phyloP scores from a whole-genome alignment of 1,140 invertebrate genomes.

The Mya arenaria region DNA sequence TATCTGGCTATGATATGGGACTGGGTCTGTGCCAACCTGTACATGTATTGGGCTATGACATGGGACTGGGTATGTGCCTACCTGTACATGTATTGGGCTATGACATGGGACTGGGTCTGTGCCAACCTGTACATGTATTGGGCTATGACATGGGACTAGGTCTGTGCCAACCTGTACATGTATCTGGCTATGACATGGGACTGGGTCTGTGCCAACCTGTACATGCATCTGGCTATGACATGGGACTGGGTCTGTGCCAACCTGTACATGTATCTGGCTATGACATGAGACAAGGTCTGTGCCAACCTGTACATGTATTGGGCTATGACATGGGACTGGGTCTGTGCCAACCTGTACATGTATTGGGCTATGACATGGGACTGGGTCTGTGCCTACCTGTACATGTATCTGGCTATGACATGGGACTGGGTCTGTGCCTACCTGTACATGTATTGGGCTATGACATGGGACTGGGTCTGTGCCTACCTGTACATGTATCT shows the following conservation, averaged over 20 bases:
- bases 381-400: background rate
- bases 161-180: background rate
- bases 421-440: background rate
- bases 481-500: conserved; percentile 70
- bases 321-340: background rate
- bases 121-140: conserved; percentile 2
- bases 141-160: background rate
- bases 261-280: conserved; percentile 3
- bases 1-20: conserved; percentile 80
- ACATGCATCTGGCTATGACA: background rate
- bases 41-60: background rate
- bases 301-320: conserved; percentile 2
- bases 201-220: no score
- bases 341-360: background rate
- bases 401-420: background rate
- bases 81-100: background rate
- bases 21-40: conserved; percentile 68
- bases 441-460: background rate
- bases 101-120: background rate
- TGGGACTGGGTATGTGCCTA: background rate
- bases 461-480: background rate
- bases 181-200: background rate
- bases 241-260: background rate
- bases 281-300: background rate
- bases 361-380: background rate